These are phyloP conservation scores for Germaria angustata DNA, from an alignment of 2,888 invertebrate genomes.

Conservation along the genomic window DNA sequence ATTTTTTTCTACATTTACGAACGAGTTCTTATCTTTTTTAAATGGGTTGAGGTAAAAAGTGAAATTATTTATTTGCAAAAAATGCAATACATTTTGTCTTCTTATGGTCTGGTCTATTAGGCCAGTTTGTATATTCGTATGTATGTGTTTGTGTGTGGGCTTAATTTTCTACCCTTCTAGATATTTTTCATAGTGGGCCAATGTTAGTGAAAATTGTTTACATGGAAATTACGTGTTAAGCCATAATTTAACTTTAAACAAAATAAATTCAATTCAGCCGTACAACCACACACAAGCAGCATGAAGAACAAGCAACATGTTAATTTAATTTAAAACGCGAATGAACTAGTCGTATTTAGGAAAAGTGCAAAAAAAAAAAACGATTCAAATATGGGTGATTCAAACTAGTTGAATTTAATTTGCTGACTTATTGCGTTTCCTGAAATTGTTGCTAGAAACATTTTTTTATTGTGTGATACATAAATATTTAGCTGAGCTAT, in stretches of 20 bases:
- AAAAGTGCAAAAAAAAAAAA: conserved; percentile 13
- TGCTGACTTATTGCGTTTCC: neutral
- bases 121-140: neutral
- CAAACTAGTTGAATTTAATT: neutral
- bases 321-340: conserved; percentile 9
- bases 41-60: conserved; percentile 45
- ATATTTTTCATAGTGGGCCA: conserved; percentile 46
- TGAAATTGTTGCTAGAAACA: neutral
- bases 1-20: neutral
- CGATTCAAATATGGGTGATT: conserved; percentile 27
- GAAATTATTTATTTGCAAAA: conserved; percentile 42
- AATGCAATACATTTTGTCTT: conserved; percentile 1
- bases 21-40: conserved; percentile 19
- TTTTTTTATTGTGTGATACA: too few relatives aligned
- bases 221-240: conserved; percentile 64
- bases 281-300: neutral
- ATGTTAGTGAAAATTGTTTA: conserved; percentile 61
- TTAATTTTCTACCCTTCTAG: conserved; percentile 46
- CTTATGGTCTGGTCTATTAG: neutral
- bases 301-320: conserved; percentile 4
- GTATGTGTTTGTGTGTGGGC: neutral
- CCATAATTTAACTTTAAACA: conserved; percentile 48
- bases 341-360: neutral
- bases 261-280: conserved; percentile 27
- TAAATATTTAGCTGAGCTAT: too few relatives aligned